phyloP scores from a whole-genome alignment of 2,797 vertebrate genomes.

The Hydrocynus forskahlii region DNA sequence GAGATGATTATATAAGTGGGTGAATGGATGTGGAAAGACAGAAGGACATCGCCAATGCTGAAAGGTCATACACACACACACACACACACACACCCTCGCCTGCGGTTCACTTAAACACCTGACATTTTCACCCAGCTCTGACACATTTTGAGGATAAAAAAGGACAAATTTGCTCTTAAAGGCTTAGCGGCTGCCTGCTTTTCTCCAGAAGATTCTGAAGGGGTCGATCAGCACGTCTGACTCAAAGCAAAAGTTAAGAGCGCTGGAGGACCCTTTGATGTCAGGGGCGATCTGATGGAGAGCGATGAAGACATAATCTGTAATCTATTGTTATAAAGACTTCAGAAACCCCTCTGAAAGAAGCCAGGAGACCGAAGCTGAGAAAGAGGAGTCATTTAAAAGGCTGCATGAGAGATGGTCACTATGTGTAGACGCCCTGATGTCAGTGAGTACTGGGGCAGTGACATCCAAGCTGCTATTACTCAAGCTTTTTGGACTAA shows the following conservation, averaged over 20 bases:
- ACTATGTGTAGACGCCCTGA: neutral
- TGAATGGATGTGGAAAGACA: conserved; percentile 10
- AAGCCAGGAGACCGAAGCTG: neutral
- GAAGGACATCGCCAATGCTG: conserved; percentile 2
- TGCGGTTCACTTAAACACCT: conserved; percentile 25
- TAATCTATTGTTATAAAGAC: conserved; percentile 53
- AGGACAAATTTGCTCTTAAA: conserved; percentile 39
- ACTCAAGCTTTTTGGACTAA: neutral
- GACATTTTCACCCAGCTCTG: conserved; percentile 25
- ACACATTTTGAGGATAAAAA: conserved; percentile 12
- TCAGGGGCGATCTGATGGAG: conserved; percentile 45
- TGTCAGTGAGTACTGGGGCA: neutral
- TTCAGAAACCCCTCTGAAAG: conserved; percentile 35
- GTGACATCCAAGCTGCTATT: too few species aligned
- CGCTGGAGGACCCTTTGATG: conserved; percentile 40
- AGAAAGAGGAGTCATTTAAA: conserved; percentile 11
- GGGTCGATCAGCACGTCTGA: conserved; percentile 35
- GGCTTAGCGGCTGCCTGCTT: neutral
- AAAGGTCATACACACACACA: neutral
- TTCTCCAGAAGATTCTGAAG: conserved; percentile 6
- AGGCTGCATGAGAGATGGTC: neutral
- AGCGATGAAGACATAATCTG: conserved; percentile 53
- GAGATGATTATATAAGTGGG: conserved; percentile 33
- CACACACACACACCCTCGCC: neutral
- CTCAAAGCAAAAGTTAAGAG: conserved; percentile 38